Base-by-base conservation (phyloP, 2,797 vertebrate species). In the Sebastes oblongus region DNA sequence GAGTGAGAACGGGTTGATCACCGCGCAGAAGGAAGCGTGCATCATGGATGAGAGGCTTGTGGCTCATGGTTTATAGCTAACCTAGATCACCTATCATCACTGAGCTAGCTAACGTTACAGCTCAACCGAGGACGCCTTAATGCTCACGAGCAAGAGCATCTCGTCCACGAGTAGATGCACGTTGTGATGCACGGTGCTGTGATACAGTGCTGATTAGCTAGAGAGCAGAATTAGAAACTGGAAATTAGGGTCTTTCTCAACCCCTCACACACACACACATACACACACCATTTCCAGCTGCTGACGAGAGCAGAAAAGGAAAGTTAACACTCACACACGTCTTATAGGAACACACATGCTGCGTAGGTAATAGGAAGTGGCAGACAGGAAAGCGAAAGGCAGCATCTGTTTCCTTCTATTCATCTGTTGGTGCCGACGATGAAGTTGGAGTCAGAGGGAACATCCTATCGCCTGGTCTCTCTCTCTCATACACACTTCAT, bases 361-460 rank as follows among this genome's bases (percentile, higher is more conserved):
- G 34, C 25, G 66, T 64, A 75, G 54, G 25, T 86, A n/a, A 84
- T 74, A 72, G 89, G 89, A 92, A 91, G 88, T 55, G 68, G 73
- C 79, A 46, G 68, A 59, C 93, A 93, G 93, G 94, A 95, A 94
- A 86, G 76, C 5, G 20, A 90, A 84, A 81, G 78, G 86, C 86
- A 75, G 86, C 95, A 94, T 95, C 94, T 95, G 94, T 92, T 96
- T 95, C 95, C 95, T 82, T 87, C 88, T 76, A 93, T 95, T 94
- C 90, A 91, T 88, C 62, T 85, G 84, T 68, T 50, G 81, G 64
- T 59, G 69, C 36, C 32, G 83, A 86, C 69, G 80, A 78, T 75
- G 85, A 84, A 42, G 72, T 66, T 67, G 36, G 66, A 86, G 70
- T 60, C 66, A 56, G 65, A 78, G 78, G 6, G 80, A 88, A 87